These are phyloP conservation scores for Hedya salicella DNA, from an alignment of 2,888 invertebrate genomes.

Conservation along the genomic window DNA sequence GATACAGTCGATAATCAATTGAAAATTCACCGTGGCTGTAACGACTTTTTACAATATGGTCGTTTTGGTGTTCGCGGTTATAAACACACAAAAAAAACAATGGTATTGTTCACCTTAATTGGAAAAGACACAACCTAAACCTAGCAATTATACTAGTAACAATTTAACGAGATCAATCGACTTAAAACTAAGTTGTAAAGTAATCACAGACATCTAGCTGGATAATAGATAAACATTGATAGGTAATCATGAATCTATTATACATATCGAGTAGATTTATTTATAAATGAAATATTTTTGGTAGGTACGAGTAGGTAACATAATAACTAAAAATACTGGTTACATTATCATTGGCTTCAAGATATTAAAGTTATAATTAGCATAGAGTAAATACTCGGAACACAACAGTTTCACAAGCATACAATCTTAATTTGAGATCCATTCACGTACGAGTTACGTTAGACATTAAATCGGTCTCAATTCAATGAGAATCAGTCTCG, in stretches of 20 bases:
- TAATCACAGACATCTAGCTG: not conserved
- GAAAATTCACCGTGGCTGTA: too few species aligned
- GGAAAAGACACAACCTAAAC: too few species aligned
- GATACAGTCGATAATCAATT: too few species aligned
- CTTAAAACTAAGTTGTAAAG: slow-evolving; percentile 6
- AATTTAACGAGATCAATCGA: slow-evolving; percentile 4
- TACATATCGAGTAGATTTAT: too few species aligned
- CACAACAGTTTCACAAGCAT: slow-evolving; percentile 4
- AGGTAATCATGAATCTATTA: too few species aligned
- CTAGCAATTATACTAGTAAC: slow-evolving; percentile 11
- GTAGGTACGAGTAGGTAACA: not conserved
- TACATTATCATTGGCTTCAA: slow-evolving; percentile 1
- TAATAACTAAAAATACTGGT: slow-evolving; percentile 5
- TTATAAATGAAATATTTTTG: too few species aligned
- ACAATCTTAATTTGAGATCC: slow-evolving; percentile 7
- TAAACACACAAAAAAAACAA: too few species aligned
- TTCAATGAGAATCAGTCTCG: not conserved
- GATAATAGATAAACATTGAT: not conserved
- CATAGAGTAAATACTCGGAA: slow-evolving; percentile 1
- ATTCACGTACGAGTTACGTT: not conserved
- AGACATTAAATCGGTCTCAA: slow-evolving; percentile 4
- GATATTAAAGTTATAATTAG: slow-evolving; percentile 7
- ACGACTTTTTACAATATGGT: too few species aligned
- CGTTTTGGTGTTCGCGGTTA: too few species aligned
- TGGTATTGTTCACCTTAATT: too few species aligned